Evolutionary conservation across 2,888 invertebrate genomes (phyloP).

Genomic region (Lepidochrysops patricia): DNA sequence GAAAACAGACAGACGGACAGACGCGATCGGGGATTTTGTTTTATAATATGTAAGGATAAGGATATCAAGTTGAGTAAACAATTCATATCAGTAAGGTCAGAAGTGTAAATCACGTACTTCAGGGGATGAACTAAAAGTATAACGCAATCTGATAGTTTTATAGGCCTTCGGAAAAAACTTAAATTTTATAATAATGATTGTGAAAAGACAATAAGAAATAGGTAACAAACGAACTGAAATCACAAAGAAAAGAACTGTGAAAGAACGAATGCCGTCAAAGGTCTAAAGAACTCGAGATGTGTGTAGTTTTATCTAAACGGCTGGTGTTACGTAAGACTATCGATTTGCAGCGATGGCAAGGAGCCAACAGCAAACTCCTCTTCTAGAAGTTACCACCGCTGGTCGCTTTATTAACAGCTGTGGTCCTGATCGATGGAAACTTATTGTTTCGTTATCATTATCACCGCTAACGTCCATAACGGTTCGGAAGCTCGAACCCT

Average conservation of each 20-base stretch:
- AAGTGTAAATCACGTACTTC: no score
- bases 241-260: no score
- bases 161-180: not conserved
- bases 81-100: no score
- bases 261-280: not conserved
- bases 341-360: conserved; percentile 60
- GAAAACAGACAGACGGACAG: no score
- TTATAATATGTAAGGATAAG: no score
- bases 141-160: not conserved
- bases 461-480: not conserved
- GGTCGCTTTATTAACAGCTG: not conserved
- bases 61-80: no score
- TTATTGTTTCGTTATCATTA: not conserved
- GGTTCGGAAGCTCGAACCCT: not conserved
- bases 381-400: conserved; percentile 34
- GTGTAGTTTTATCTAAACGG: conserved; percentile 19
- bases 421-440: conserved; percentile 1
- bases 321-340: conserved; percentile 57
- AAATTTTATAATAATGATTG: not conserved
- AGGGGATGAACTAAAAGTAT: no score
- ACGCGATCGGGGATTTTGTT: no score
- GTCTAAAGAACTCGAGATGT: not conserved
- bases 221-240: not conserved
- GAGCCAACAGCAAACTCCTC: conserved; percentile 57
- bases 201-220: not conserved